These are phyloP conservation scores for Ctenosaura bakeri DNA, from an alignment of 2,797 vertebrate species.

Conservation along the genomic window DNA sequence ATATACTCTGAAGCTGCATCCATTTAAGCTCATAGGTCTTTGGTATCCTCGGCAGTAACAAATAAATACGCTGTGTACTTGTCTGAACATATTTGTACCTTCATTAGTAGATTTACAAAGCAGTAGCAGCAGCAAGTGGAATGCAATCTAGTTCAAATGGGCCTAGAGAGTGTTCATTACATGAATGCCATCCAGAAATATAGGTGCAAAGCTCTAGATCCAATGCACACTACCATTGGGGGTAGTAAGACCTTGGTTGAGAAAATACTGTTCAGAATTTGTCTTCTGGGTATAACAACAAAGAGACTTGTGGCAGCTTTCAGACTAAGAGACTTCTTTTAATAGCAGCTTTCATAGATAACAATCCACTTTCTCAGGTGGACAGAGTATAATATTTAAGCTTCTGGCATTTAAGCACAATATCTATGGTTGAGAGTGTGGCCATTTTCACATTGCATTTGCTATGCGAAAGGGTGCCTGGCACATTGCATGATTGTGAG, in stretches of 20 bases:
- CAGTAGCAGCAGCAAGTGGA: slow-evolving; percentile 5
- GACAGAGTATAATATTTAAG: too few species aligned
- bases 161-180: neutral
- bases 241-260: neutral
- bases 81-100: neutral
- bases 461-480: too few species aligned
- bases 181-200: neutral
- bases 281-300: neutral
- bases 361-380: too few species aligned
- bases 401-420: too few species aligned
- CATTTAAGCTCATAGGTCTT: neutral
- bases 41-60: accelerated
- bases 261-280: slow-evolving; percentile 1
- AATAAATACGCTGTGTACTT: accelerated
- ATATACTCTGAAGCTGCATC: slow-evolving; percentile 12
- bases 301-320: too few species aligned
- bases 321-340: too few species aligned
- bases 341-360: too few species aligned
- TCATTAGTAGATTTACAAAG: neutral
- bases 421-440: too few species aligned
- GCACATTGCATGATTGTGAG: too few species aligned
- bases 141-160: neutral
- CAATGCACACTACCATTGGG: neutral
- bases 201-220: neutral
- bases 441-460: too few species aligned